Conservation (phyloP, 92 coral and sea anemone genomes). For the Metridium senile region DNA sequence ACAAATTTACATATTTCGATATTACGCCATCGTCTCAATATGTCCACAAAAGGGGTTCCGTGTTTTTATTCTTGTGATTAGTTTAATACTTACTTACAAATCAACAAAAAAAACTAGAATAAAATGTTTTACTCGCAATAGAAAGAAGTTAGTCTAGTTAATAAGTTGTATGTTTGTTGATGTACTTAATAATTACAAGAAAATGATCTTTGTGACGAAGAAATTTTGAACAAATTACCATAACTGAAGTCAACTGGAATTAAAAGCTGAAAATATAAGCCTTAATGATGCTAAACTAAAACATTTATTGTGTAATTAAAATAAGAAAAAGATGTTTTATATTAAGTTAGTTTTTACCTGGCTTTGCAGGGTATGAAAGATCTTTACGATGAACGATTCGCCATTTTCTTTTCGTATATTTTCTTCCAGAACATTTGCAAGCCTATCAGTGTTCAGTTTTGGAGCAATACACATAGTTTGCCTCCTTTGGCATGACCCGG, state of each 20-base stretch:
- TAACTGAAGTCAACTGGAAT: too few relatives aligned
- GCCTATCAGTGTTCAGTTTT: conserved; percentile 75
- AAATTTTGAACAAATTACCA: too few relatives aligned
- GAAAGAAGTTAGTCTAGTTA: too few relatives aligned
- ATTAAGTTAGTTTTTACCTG: conserved; percentile 32
- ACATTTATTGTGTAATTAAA: background rate
- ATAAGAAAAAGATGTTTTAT: background rate
- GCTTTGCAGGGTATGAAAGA: conserved; percentile 43
- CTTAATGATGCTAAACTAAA: background rate
- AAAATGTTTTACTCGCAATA: too few relatives aligned
- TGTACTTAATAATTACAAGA: too few relatives aligned
- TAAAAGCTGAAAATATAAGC: background rate
- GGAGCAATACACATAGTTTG: conserved; percentile 73
- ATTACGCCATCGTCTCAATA: conserved; percentile 36
- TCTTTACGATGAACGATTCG: conserved; percentile 34
- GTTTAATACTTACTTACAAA: background rate
- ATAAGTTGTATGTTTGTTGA: too few relatives aligned
- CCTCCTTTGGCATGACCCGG: conserved; percentile 77
- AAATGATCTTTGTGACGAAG: too few relatives aligned
- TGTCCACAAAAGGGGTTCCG: background rate
- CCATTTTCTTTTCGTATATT: conserved; percentile 60
- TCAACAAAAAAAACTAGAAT: too few relatives aligned
- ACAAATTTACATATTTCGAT: conserved; percentile 1
- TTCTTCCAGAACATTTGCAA: conserved; percentile 80
- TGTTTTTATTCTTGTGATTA: background rate